Conservation (phyloP, 1,140 invertebrate species). For the Temnothorax nylanderi region DNA sequence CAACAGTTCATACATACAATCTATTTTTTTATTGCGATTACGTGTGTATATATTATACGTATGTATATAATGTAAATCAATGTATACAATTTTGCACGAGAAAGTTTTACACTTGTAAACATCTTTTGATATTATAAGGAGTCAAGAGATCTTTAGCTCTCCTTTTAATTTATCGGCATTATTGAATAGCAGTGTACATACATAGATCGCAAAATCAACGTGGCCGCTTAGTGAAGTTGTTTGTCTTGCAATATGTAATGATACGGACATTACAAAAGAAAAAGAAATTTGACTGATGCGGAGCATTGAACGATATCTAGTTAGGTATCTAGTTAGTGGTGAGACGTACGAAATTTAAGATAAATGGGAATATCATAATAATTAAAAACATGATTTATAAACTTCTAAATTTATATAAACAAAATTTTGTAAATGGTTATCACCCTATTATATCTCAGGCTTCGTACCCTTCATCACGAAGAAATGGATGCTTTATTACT, state of each 20-base stretch:
- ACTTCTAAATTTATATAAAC: neutral
- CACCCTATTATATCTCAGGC: neutral
- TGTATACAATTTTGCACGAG: conserved; percentile 79
- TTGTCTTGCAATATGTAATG: conserved; percentile 2
- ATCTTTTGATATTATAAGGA: conserved; percentile 76
- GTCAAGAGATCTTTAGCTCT: conserved; percentile 57
- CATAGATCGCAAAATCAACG: neutral
- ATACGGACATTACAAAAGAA: neutral
- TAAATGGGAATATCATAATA: neutral
- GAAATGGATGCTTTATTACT: neutral
- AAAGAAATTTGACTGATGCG: neutral
- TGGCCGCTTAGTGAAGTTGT: neutral
- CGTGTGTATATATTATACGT: conserved; percentile 77
- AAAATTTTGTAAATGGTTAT: neutral
- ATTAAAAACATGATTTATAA: neutral
- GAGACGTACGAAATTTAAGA: conserved; percentile 1
- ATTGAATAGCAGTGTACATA: too few species aligned
- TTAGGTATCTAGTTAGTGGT: neutral
- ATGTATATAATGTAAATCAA: conserved; percentile 83
- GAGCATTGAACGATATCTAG: neutral
- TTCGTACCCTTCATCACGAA: neutral
- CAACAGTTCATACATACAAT: conserved; percentile 60
- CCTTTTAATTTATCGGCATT: conserved; percentile 57
- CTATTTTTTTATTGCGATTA: conserved; percentile 79
- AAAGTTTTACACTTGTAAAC: conserved; percentile 82